A percentile compares a stretch with the other conserved stretches of the same genome.
These are phyloP conservation scores for Calyptommatus sinebrachiatus DNA, from an alignment of 2,113 vertebrate genomes.

Conservation along the genomic window DNA sequence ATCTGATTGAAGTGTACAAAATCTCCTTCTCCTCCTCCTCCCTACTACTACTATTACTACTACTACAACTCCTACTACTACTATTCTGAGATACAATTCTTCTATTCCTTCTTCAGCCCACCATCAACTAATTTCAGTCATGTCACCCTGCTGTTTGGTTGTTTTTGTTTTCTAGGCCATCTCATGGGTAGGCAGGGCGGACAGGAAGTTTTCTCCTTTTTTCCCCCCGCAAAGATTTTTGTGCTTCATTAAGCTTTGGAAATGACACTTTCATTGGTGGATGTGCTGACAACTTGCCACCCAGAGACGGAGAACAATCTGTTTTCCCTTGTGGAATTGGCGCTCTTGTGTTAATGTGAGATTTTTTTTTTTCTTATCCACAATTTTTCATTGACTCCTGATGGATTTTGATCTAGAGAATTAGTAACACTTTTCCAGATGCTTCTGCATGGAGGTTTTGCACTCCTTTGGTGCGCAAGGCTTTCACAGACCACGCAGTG, in stretches of 20 bases:
- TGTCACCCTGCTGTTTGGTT: neutral
- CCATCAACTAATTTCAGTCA: too few relatives aligned
- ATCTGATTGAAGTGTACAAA: too few relatives aligned
- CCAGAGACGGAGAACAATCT: neutral
- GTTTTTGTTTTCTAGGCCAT: accelerated
- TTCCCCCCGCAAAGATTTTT: neutral
- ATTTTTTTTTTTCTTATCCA: constrained; percentile 1
- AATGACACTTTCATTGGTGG: neutral
- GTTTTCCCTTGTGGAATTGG: constrained; percentile 23
- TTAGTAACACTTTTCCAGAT: constrained; percentile 17
- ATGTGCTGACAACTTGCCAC: neutral
- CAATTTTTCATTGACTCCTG: constrained; percentile 8
- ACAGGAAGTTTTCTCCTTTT: neutral
- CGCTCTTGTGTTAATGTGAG: constrained; percentile 49
- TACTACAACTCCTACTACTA: too few relatives aligned
- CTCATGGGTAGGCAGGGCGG: neutral
- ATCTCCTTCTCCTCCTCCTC: too few relatives aligned
- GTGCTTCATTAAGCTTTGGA: constrained; percentile 16
- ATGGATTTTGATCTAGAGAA: constrained; percentile 11
- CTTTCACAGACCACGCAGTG: neutral
- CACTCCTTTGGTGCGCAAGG: neutral
- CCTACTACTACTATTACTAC: too few relatives aligned
- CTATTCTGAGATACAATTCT: too few relatives aligned
- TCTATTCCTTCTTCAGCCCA: too few relatives aligned
- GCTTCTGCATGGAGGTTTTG: neutral